A percentile compares a stretch with the other conserved stretches of the same genome.
Evolutionary conservation across 2,888 invertebrate genomes (phyloP).

Genomic region (Brenthis daphne): DNA sequence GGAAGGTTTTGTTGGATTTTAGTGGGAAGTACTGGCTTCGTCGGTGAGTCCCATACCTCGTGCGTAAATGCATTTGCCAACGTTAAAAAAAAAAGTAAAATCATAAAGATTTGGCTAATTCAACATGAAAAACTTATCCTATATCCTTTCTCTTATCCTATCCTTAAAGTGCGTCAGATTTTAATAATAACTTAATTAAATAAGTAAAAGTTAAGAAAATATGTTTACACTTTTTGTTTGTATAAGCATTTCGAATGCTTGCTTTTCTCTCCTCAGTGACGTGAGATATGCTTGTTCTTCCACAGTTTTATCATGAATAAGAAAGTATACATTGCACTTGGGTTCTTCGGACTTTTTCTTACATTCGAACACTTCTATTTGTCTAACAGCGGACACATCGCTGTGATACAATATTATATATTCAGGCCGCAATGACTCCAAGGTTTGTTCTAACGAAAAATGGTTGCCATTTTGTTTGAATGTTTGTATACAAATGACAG

Average conservation of each 20-base stretch:
- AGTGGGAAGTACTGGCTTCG: too few species aligned
- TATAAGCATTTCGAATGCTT: slow-evolving; percentile 96
- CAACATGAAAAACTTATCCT: too few species aligned
- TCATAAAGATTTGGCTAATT: too few species aligned
- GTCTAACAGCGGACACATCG: slow-evolving; percentile 93
- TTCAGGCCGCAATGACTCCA: slow-evolving; percentile 87
- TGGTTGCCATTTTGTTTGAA: slow-evolving; percentile 88
- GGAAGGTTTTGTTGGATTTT: too few species aligned
- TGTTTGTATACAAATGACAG: slow-evolving; percentile 88
- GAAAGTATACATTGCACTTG: slow-evolving; percentile 89
- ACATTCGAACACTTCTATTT: slow-evolving; percentile 93
- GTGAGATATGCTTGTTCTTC: slow-evolving; percentile 99
- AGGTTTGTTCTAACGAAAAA: slow-evolving; percentile 86
- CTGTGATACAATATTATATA: slow-evolving; percentile 95
- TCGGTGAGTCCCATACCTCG: too few species aligned
- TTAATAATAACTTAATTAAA: too few species aligned
- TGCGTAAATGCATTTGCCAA: too few species aligned
- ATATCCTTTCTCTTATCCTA: too few species aligned
- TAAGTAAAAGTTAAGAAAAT: background rate
- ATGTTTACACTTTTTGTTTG: slow-evolving; percentile 93
- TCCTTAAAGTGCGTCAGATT: too few species aligned
- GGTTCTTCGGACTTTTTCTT: slow-evolving; percentile 74
- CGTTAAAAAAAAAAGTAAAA: too few species aligned
- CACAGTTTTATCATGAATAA: slow-evolving; percentile 95
- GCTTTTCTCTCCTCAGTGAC: slow-evolving; percentile 93